Evolutionary conservation across 2,113 vertebrate genomes (phyloP).

Genomic region (Athene noctua): DNA sequence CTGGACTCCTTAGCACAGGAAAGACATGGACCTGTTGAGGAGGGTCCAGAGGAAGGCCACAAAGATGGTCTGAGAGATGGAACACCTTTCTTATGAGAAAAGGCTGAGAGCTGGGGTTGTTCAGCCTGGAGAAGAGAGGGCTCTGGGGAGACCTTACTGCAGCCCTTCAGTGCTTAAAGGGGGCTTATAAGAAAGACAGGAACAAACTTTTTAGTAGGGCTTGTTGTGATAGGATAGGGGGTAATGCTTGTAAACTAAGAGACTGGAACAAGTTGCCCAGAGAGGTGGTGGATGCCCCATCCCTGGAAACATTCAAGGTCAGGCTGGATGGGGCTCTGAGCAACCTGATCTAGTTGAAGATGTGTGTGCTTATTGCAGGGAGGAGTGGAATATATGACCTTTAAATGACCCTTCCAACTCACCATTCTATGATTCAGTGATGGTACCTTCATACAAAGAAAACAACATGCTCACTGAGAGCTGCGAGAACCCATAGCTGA

Average conservation of each 20-base stretch:
- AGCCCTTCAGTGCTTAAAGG: not conserved
- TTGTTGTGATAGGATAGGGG: not conserved
- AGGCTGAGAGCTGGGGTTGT: not conserved
- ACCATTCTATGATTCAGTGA: not conserved
- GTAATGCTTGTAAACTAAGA: not conserved
- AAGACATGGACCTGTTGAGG: not conserved
- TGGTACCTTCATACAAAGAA: not conserved
- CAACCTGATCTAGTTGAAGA: not conserved
- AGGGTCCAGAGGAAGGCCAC: accelerated
- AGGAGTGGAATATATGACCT: not conserved
- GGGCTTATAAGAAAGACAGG: not conserved
- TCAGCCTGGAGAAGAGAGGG: not conserved
- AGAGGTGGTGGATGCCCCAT: not conserved
- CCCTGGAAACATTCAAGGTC: not conserved
- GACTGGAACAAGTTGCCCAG: not conserved
- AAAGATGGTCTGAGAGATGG: not conserved
- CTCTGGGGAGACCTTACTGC: accelerated
- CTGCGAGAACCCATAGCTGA: not conserved
- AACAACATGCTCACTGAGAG: not conserved
- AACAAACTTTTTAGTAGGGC: not conserved
- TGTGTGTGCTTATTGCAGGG: not conserved
- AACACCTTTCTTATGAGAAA: not conserved
- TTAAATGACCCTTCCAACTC: not conserved
- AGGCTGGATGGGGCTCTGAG: not conserved
- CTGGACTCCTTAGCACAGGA: not conserved